Conservation (phyloP, 2,888 invertebrate genomes). For the Nyleta sp. region DNA sequence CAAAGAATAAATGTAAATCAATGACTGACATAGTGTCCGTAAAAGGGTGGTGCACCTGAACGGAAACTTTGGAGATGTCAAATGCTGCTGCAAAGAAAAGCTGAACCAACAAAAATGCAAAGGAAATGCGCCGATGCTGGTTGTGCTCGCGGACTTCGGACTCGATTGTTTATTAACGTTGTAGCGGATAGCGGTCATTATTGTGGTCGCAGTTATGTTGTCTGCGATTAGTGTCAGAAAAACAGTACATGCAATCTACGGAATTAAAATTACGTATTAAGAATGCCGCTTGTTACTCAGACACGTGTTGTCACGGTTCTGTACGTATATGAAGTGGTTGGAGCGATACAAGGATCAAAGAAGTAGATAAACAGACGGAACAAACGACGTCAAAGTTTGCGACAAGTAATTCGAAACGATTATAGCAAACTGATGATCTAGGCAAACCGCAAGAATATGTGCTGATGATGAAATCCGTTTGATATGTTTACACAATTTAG, state of each 20-base stretch:
- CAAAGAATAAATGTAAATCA: conserved; percentile 34
- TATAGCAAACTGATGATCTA: conserved; percentile 19
- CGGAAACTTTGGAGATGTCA: conserved; percentile 41
- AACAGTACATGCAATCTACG: conserved; percentile 62
- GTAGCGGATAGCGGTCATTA: conserved; percentile 57
- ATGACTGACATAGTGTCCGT: conserved; percentile 28
- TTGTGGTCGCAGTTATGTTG: conserved; percentile 60
- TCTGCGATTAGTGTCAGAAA: conserved; percentile 61
- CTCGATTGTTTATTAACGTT: conserved; percentile 30
- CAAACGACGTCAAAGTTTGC: conserved; percentile 15
- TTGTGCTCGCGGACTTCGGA: conserved; percentile 38
- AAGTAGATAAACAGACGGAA: neutral
- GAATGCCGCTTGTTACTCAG: conserved; percentile 43
- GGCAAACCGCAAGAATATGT: conserved; percentile 13
- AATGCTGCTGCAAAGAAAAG: conserved; percentile 59
- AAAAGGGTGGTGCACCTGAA: conserved; percentile 19
- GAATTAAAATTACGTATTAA: conserved; percentile 48
- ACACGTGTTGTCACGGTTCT: conserved; percentile 55
- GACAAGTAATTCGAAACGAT: conserved; percentile 19
- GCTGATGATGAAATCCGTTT: conserved; percentile 24
- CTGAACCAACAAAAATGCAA: conserved; percentile 59
- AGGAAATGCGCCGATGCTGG: conserved; percentile 55
- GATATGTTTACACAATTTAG: neutral
- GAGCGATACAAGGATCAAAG: conserved; percentile 7
- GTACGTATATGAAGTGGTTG: conserved; percentile 41